These are phyloP conservation scores for Dendrocopos noguchii DNA, from an alignment of 2,113 vertebrate species.

Conservation along the genomic window DNA sequence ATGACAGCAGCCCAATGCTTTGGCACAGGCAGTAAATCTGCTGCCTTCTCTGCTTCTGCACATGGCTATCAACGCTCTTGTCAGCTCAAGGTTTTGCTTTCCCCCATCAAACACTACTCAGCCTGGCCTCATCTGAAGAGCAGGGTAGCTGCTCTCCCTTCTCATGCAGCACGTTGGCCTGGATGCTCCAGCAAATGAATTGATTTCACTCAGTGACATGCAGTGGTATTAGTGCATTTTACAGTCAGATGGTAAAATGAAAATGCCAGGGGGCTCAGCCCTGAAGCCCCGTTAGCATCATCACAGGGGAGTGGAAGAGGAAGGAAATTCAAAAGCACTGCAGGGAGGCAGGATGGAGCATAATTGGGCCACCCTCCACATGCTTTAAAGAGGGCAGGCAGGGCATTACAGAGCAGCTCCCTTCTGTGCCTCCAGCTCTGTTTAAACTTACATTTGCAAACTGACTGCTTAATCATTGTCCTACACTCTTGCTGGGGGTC, in stretches of 20 bases:
- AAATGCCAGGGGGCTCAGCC: not conserved
- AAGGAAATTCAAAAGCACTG: not conserved
- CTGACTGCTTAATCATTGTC: not conserved
- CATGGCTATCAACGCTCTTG: not conserved
- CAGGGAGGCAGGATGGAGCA: not conserved
- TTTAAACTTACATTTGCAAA: not conserved
- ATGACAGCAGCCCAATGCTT: not conserved
- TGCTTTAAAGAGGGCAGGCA: not conserved
- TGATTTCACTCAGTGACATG: not conserved
- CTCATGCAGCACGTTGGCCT: not conserved
- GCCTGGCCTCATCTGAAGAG: not conserved
- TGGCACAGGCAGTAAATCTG: not conserved
- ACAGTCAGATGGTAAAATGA: not conserved
- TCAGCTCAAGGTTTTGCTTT: not conserved
- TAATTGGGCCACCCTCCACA: rapidly evolving
- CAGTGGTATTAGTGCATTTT: not conserved
- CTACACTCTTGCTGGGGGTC: not conserved
- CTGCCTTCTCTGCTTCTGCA: not conserved
- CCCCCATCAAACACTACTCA: not conserved
- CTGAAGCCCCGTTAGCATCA: not conserved
- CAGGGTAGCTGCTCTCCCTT: not conserved
- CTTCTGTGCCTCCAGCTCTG: not conserved
- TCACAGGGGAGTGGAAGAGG: not conserved
- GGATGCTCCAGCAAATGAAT: not conserved
- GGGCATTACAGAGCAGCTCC: not conserved